Base-by-base conservation (phyloP, 2,888 invertebrate species). In the Latrodectus elegans region DNA sequence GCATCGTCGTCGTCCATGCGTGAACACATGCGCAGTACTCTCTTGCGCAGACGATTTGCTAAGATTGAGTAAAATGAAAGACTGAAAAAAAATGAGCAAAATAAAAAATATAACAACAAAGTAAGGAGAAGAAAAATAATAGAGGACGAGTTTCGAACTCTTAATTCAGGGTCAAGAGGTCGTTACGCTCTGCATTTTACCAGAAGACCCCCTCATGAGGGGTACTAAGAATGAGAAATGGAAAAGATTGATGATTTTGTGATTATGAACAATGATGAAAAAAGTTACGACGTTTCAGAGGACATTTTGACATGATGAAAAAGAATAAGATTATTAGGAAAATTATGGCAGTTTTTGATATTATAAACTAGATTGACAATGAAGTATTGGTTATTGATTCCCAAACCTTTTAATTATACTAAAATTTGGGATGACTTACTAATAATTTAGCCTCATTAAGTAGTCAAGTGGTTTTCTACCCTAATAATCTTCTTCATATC, bases 101-200 rank as follows among this genome's bases (percentile, higher is more conserved):
- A 10, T 15, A 60, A 60, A 60, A 60, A 38, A 38, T 6, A 38
- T 4, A 38, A 38, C 12, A 60, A 10, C 14, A 60, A 60, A 60
- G 15, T 14, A 60, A 60, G 14, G 60, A 60, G 12, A n/a, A 12
- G n/a, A 60, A 60, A 12, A 11, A 60, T 60, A 60, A 60, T 60
- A n/a, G 60, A 15, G 60, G 60, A 60, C 60, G n/a, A 60, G 60
- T 60, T 60, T 60, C 60, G 14, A 15, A 12, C 12, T 12, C 60
- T 60, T 60, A 60, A 60, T 60, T 60, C 60, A 60, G 60, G 60
- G 60, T 60, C 60, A 60, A n/a, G n/a, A n/a, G 60, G 60, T 60
- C 60, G 60, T 60, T 60, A 8, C 60, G 60, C 60, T 60, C 60
- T 60, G 60, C 60, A 60, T 60, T n/a, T 15, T 60, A 12, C 60